phyloP scores from a whole-genome alignment of 2,113 vertebrate species.

The Phaethornis superciliosus region DNA sequence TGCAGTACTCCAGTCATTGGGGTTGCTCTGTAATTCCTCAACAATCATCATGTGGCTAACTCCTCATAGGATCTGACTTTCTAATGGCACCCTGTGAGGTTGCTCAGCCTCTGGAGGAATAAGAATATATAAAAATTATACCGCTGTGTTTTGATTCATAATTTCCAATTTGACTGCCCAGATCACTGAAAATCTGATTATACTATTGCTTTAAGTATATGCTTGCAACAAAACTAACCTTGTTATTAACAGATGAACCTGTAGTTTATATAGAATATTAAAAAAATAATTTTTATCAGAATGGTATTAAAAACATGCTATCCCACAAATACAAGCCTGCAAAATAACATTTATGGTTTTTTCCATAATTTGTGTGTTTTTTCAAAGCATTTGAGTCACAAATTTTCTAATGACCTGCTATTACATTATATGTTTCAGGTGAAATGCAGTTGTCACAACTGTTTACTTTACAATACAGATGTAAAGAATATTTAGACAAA shows the following conservation, averaged over 20 bases:
- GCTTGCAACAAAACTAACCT: not conserved
- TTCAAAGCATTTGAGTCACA: constrained; percentile 5
- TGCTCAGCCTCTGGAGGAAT: not conserved
- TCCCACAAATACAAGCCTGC: not conserved
- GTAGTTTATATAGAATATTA: not conserved
- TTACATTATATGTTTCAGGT: not conserved
- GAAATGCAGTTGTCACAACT: not conserved
- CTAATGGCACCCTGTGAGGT: constrained; percentile 1
- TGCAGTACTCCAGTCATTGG: not conserved
- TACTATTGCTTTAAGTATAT: not conserved
- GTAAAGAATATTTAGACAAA: not conserved
- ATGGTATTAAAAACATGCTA: not conserved
- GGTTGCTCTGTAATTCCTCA: not conserved
- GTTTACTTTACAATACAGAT: not conserved
- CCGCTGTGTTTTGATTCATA: not conserved
- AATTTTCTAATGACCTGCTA: constrained; percentile 9
- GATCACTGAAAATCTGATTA: not conserved
- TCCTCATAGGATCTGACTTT: constrained; percentile 1
- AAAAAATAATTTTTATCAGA: constrained; percentile 21
- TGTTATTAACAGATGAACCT: not conserved
- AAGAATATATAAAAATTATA: not conserved
- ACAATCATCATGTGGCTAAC: not conserved
- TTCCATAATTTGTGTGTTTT: constrained; percentile 19
- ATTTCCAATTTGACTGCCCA: not conserved
- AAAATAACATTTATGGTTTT: constrained; percentile 16